A percentile compares a stretch with the other conserved stretches of the same genome.
phyloP scores from a whole-genome alignment of 2,888 invertebrate genomes.

The Sesia apiformis region DNA sequence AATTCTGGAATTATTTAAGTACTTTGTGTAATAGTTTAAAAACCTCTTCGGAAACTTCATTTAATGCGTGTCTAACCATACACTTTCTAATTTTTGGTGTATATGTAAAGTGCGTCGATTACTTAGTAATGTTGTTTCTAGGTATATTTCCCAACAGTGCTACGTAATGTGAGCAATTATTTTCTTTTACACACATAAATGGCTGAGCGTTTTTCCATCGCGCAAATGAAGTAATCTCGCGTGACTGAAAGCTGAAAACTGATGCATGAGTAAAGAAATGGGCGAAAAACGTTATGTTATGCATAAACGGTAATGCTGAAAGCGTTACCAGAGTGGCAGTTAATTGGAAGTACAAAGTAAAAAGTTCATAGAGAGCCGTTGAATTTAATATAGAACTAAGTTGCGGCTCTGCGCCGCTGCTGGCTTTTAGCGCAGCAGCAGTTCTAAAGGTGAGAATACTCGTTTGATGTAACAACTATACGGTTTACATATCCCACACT shows the following conservation, averaged over 20 bases:
- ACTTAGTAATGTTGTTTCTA: neutral
- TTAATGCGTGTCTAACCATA: no score
- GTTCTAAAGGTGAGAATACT: neutral
- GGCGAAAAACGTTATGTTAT: neutral
- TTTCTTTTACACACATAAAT: neutral
- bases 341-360: conserved; percentile 18
- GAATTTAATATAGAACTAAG: conserved; percentile 3
- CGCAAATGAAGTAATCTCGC: conserved; percentile 44
- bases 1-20: no score
- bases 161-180: neutral
- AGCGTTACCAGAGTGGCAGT: conserved; percentile 10
- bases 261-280: conserved; percentile 5
- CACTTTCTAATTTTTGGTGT: no score
- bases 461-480: neutral
- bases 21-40: no score
- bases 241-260: conserved; percentile 23
- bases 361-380: conserved; percentile 13
- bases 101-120: no score
- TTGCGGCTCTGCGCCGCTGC: neutral
- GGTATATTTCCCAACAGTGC: neutral
- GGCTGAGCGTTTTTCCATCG: conserved; percentile 10
- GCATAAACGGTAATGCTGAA: neutral
- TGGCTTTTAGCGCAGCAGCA: neutral
- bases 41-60: no score
- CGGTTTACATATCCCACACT: neutral